Conservation (phyloP, 2,797 vertebrate genomes). For the Bradypus variegatus region DNA sequence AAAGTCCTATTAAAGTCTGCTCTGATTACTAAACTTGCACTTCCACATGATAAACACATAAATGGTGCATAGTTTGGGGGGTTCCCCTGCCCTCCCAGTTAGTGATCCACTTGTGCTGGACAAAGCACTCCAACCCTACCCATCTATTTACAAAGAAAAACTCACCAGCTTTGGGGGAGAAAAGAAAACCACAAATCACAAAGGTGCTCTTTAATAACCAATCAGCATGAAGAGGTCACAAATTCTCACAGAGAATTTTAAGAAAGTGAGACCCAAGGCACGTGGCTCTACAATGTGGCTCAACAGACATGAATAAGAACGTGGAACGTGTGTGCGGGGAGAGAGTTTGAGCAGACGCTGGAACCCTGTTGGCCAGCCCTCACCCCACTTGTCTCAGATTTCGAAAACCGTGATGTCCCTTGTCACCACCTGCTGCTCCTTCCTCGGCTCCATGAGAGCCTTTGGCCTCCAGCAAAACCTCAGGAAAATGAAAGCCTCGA, state of each 20-base stretch:
- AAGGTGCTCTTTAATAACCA: neutral
- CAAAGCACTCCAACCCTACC: neutral
- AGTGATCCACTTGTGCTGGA: neutral
- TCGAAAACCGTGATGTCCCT: neutral
- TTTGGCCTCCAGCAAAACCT: neutral
- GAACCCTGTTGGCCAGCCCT: neutral
- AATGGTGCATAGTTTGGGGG: neutral
- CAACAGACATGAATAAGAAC: neutral
- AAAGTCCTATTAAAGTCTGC: neutral
- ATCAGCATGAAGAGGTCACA: neutral
- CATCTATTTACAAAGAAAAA: slow-evolving; percentile 1
- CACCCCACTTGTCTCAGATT: neutral
- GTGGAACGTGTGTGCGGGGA: neutral
- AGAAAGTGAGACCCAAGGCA: neutral
- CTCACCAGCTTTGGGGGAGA: neutral
- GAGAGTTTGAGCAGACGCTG: neutral
- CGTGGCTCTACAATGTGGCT: neutral
- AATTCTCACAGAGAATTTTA: neutral
- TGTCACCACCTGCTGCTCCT: neutral
- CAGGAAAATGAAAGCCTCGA: neutral
- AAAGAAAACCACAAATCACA: neutral
- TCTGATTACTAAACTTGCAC: neutral
- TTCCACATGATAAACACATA: neutral
- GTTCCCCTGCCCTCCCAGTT: neutral
- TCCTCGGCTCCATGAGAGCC: neutral